Conservation (phyloP, 2,797 vertebrate species). For the Gambelia wislizenii region DNA sequence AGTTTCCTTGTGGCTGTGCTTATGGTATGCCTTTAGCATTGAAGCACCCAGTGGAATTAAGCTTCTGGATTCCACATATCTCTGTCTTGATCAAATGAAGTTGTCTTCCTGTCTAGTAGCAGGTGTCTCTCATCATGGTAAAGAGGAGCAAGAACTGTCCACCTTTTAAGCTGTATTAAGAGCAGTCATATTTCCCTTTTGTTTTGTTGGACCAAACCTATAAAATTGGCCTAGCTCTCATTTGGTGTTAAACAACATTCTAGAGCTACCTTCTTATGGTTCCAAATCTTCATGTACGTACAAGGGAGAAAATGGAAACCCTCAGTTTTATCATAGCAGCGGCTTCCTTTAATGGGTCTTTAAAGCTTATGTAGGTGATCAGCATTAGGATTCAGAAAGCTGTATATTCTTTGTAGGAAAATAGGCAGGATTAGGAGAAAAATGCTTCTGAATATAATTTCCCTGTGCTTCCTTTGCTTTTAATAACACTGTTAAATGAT, state of each 20-base stretch:
- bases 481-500: background rate
- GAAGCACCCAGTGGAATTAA: background rate
- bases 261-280: background rate
- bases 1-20: background rate
- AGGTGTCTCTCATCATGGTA: background rate
- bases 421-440: background rate
- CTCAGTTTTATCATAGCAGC: no score
- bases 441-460: background rate
- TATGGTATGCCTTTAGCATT: background rate
- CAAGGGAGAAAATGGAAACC: background rate
- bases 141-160: background rate
- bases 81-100: background rate
- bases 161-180: background rate
- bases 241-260: background rate
- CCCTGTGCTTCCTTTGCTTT: background rate
- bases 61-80: background rate
- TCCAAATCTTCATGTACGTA: background rate
- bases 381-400: background rate
- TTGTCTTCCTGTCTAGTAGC: background rate
- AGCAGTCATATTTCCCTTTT: background rate
- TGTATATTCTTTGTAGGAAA: background rate
- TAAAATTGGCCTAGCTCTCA: background rate
- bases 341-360: rapidly evolving
- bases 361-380: background rate
- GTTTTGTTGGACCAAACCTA: background rate